These are phyloP conservation scores for Pygocentrus nattereri DNA, from an alignment of 2,797 vertebrate genomes.

Conservation along the genomic window DNA sequence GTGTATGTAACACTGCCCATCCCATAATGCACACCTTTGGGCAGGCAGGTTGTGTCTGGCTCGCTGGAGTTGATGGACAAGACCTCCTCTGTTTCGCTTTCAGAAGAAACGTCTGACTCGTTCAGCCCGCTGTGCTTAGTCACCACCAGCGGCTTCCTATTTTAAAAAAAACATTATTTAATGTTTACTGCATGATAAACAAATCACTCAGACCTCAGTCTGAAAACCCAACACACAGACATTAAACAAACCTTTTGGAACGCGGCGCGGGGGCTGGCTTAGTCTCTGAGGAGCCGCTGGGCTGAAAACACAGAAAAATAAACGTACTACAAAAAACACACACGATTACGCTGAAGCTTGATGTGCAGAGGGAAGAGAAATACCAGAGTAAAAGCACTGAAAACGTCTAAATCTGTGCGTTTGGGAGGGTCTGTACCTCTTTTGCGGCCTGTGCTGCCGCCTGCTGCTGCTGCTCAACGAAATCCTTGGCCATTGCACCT, in stretches of 20 bases:
- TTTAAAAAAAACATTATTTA: neutral
- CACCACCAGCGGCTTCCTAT: conserved; percentile 91
- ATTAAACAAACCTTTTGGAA: conserved; percentile 87
- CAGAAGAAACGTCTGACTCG: conserved; percentile 88
- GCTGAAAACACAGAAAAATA: conserved; percentile 70
- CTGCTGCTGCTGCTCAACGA: conserved; percentile 55
- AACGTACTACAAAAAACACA: neutral
- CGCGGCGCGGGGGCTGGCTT: conserved; percentile 78
- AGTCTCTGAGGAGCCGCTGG: conserved; percentile 79
- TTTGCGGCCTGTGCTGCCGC: conserved; percentile 21
- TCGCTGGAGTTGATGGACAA: conserved; percentile 84
- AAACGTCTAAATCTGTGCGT: too few species aligned
- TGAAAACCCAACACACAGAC: conserved; percentile 33
- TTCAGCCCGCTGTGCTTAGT: conserved; percentile 93
- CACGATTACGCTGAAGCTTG: neutral
- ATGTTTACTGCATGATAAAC: neutral
- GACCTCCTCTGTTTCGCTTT: conserved; percentile 81
- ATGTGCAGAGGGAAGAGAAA: neutral
- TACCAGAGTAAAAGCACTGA: too few species aligned
- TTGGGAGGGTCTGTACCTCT: conserved; percentile 29
- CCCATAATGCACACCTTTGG: conserved; percentile 85
- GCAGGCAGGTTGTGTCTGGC: conserved; percentile 88
- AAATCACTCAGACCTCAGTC: neutral
- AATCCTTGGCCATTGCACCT: conserved; percentile 55
- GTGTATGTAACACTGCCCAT: too few species aligned